Conservation (phyloP, 2,888 invertebrate species). For the Cerceris ruficornis region DNA sequence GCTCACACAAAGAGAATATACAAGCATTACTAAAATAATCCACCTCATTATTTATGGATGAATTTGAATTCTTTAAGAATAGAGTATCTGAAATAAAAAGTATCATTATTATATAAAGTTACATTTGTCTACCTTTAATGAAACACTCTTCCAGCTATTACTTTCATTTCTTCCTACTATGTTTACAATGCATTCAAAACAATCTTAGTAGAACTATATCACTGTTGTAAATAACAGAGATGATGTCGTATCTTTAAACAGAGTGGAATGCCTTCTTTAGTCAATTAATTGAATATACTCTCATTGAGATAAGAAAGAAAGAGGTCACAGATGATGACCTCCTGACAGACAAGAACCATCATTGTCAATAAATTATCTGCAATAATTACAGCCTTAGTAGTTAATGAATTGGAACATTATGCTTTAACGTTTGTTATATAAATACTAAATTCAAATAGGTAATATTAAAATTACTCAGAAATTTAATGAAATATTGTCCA, state of each 20-base stretch:
- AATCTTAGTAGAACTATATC: conserved; percentile 10
- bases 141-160: background rate
- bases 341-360: conserved; percentile 54
- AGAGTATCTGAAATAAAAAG: conserved; percentile 46
- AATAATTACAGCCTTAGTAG: conserved; percentile 36
- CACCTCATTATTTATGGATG: conserved; percentile 49
- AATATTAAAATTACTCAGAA: background rate
- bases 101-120: conserved; percentile 1
- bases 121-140: background rate
- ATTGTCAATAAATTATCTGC: conserved; percentile 55
- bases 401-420: conserved; percentile 6
- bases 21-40: conserved; percentile 36
- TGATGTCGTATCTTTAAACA: conserved; percentile 28
- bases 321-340: conserved; percentile 76
- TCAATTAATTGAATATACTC: conserved; percentile 75
- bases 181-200: background rate
- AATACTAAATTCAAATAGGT: conserved; percentile 1
- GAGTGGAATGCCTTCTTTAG: conserved; percentile 47
- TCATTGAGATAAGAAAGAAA: conserved; percentile 71
- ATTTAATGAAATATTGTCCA: background rate
- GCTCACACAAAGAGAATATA: conserved; percentile 39
- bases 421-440: background rate
- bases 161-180: background rate
- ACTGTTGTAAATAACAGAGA: conserved; percentile 16
- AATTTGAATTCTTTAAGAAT: background rate